phyloP scores from a whole-genome alignment of 2,797 vertebrate species.

The Rhyacichthys aspro region DNA sequence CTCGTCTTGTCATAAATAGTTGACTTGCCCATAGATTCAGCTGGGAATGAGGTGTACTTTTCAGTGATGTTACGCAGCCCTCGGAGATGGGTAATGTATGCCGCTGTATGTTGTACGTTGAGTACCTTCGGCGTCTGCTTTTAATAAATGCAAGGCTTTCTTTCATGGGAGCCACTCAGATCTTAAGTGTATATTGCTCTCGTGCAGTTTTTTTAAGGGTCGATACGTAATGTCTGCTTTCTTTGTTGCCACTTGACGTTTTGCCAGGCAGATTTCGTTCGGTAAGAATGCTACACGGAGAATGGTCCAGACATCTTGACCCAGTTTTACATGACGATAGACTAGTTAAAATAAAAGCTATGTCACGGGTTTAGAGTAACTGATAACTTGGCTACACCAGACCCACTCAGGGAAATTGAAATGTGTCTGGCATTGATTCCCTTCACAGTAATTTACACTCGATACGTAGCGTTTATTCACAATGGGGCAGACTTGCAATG shows the following conservation, averaged over 20 bases:
- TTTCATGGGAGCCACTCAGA: conserved; percentile 7
- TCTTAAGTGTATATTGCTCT: conserved; percentile 10
- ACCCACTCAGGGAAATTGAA: too few species aligned
- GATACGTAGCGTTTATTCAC: too few species aligned
- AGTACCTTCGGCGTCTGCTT: not conserved
- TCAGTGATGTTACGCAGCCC: not conserved
- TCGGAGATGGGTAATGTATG: conserved; percentile 4
- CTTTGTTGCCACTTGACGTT: not conserved
- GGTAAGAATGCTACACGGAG: not conserved
- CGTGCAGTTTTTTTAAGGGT: conserved; percentile 4
- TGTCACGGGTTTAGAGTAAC: too few species aligned
- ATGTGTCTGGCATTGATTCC: too few species aligned
- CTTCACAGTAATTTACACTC: too few species aligned
- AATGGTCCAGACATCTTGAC: not conserved
- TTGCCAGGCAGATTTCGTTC: not conserved
- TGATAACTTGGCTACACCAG: too few species aligned
- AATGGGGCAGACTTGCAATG: too few species aligned
- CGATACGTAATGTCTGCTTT: not conserved
- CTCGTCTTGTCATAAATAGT: conserved; percentile 18
- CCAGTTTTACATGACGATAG: too few species aligned
- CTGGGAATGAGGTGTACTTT: conserved; percentile 5
- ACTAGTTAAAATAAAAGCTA: too few species aligned
- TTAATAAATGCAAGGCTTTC: conserved; percentile 14
- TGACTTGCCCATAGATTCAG: conserved; percentile 17
- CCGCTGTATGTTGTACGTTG: too few species aligned